Percentiles rank a stretch among this genome's conserved stretches.
Evolutionary conservation across 35 echinoderm and acorn worm genomes (phyloP).

Genomic region (Amphiura filiformis): DNA sequence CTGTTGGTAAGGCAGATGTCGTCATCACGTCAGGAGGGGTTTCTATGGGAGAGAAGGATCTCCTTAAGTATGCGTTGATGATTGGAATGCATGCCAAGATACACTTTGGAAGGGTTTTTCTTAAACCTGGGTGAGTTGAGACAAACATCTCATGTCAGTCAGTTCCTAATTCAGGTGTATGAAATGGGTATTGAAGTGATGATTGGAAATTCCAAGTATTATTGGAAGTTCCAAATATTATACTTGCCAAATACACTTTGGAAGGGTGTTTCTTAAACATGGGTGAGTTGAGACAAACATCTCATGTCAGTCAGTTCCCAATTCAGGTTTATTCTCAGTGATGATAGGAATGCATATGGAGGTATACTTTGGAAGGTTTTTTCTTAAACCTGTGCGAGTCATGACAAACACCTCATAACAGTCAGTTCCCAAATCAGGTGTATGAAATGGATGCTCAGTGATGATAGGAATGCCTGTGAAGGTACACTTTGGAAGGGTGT

Average conservation of each 20-base stretch:
- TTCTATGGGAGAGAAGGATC: conserved; percentile 96
- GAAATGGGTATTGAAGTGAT: too few relatives aligned
- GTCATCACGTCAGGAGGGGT: conserved; percentile 88
- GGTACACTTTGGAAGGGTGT: conserved; percentile 86
- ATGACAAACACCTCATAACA: too few relatives aligned
- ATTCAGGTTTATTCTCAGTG: too few relatives aligned
- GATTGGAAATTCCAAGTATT: too few relatives aligned
- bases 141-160: too few relatives aligned
- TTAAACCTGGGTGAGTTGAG: conserved; percentile 98
- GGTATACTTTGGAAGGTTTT: conserved; percentile 85
- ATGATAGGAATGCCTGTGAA: too few relatives aligned
- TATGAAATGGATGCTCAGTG: too few relatives aligned
- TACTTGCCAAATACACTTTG: conserved; percentile 87
- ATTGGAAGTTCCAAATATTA: too few relatives aligned
- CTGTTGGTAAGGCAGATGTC: conserved; percentile 69
- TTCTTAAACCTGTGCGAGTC: conserved; percentile 93
- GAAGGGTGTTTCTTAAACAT: conserved; percentile 84
- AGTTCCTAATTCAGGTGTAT: too few relatives aligned
- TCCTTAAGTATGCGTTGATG: conserved; percentile 78
- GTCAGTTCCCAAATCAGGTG: too few relatives aligned
- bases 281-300: conserved; percentile 74
- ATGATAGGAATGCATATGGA: too few relatives aligned
- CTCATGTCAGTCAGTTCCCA: too few relatives aligned
- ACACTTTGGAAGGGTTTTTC: conserved; percentile 83
- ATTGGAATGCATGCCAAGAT: conserved; percentile 62